Evolutionary conservation across 2,888 invertebrate species (phyloP), one percentile per base, ranked within the genome.

Genomic region (Lasioglossum vierecki): DNA sequence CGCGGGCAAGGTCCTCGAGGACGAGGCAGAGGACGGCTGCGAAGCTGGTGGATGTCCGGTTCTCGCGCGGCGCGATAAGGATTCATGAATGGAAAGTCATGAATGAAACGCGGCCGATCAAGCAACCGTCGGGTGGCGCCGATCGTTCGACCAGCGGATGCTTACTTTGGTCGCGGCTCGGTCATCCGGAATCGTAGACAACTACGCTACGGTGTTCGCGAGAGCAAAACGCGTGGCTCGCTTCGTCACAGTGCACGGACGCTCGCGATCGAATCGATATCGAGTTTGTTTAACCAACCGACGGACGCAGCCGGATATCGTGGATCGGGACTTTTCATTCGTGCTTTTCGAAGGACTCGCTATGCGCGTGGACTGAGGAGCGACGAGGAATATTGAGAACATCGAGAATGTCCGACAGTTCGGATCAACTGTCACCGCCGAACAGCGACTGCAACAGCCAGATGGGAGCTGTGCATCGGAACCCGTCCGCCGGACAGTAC

Each of bases 341-440:
- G 22, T 53, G 53, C 22, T 53, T 53, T 3, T 22, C 22, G 22
- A 22, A n/a, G 22, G 22, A 9, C 53, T 22, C 53, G 53, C 3
- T 53, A 70, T 73, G 79, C 68, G 41, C 41, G 30, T 35, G 22
- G 76, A 70, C 26, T 76, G 75, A 84, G 66, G 15, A 15, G 39
- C 30, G 75, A 57, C 13, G 26, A 71, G 71, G 60, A 73, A 75
- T 73, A 53, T 53, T 22, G 53, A 53, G 53, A 53, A 60, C 41
- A 44, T 22, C 83, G 80, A 91, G 88, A 73, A 94, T 94, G 94
- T 94, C 94, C 79, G 94, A 94, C 89, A 92, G 94, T 84, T 94
- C 94, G 88, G 93, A 93, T 83, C 94, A 94, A 87, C 89, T 95
- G 91, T 94, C 94, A 82, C 94, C 94, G 89, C 94, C 94, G 81